Evolutionary conservation across 2,888 invertebrate species (phyloP), one percentile per base, ranked within the genome.

Genomic region (Protophormia terraenovae): DNA sequence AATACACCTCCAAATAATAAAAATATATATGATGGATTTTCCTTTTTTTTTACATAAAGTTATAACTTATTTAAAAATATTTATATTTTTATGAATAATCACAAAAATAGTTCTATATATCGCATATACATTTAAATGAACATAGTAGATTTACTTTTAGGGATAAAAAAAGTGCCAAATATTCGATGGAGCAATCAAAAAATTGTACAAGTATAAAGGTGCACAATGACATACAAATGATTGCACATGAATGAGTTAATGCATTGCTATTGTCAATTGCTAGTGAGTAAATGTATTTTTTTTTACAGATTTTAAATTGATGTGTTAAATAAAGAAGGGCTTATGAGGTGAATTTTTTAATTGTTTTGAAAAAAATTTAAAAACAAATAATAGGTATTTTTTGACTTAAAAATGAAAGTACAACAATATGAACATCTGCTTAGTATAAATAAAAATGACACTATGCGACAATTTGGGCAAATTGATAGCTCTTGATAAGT

Each of bases 161-260:
- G 14, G 0, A 58, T 24, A 47, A 35, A 73, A 62, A 16, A 24
- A 22, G 41, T 7, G 14, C 10, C 45, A 24, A 55, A 55, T 32
- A 53, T 58, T 22, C 14, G n/a, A 45, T 47, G 32, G 53, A 45
- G 32, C 55, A 16, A 45, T 58, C 53, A 35, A 35, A 71, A 79
- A 32, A n/a, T 29, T 32, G 53, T 19, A 12, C 60, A 78, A 38
- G 27, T 50, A 16, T 4, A 62, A 69, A 62, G 62, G 45, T 60
- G 2, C 50, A 50, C 60, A 69, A 14, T 69, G 35, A 58, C 50
- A 71, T 14, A 38, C 58, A 73, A 73, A 47, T 66, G 66, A 58
- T 73, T 80, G 29, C 80, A 66, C n/a, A 19, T 67, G 80, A 72
- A 53, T 79, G 47, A 77, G 38, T 58, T 32, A 78, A 62, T 71